A percentile compares a stretch with the other conserved stretches of the same genome.
phyloP scores from a whole-genome alignment of 2,888 invertebrate species.

The Lithosia quadra region DNA sequence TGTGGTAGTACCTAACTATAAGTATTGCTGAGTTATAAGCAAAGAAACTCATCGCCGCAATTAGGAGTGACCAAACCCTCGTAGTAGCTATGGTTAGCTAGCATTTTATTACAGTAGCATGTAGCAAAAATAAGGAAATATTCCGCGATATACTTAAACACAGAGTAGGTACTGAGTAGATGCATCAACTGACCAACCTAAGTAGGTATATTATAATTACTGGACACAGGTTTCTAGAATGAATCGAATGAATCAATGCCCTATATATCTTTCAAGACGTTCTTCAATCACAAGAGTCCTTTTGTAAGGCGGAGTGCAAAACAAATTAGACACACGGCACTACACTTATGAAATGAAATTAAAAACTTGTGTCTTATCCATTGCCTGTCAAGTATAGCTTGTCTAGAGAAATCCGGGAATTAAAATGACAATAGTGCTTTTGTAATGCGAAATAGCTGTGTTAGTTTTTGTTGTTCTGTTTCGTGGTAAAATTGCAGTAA shows the following conservation, averaged over 20 bases:
- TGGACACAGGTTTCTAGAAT: constrained; percentile 7
- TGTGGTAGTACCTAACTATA: too few species aligned
- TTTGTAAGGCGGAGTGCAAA: constrained; percentile 58
- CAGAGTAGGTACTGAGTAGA: neutral
- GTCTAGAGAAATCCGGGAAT: neutral
- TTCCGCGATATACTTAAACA: neutral
- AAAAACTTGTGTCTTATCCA: constrained; percentile 22
- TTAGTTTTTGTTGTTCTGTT: neutral
- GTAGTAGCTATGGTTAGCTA: too few species aligned
- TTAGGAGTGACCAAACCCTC: too few species aligned
- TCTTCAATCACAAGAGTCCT: constrained; percentile 23
- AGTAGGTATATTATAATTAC: too few species aligned
- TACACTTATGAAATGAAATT: constrained; percentile 21
- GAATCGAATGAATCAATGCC: constrained; percentile 12
- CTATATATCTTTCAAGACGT: constrained; percentile 7
- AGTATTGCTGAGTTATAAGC: too few species aligned
- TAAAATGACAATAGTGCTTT: constrained; percentile 11
- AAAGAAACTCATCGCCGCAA: too few species aligned
- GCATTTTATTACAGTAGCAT: too few species aligned
- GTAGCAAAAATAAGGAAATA: neutral
- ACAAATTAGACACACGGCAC: constrained; percentile 57
- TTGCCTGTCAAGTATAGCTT: constrained; percentile 20
- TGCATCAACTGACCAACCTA: neutral
- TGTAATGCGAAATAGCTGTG: neutral
- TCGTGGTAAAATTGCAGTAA: constrained; percentile 13